These are phyloP conservation scores for Ophion slaviceki DNA, from an alignment of 2,888 invertebrate species.

Conservation along the genomic window DNA sequence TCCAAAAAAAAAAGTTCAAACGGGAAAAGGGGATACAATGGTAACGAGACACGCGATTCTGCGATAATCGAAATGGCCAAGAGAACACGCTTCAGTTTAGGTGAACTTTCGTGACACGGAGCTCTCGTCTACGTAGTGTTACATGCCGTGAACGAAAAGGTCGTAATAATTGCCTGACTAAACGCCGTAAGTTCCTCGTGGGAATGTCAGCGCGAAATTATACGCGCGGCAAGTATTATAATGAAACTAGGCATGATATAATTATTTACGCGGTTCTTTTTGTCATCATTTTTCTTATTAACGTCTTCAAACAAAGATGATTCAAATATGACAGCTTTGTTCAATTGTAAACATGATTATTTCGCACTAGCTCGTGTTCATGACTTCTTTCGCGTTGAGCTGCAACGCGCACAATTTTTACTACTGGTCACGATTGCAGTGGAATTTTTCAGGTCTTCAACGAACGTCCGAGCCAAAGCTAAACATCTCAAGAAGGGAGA, in stretches of 20 bases:
- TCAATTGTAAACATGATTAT: neutral
- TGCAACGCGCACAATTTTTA: neutral
- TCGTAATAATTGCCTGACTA: constrained; percentile 26
- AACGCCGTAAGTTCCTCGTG: constrained; percentile 4
- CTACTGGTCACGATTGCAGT: neutral
- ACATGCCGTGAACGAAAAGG: constrained; percentile 29
- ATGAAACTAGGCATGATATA: neutral
- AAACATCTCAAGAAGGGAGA: neutral
- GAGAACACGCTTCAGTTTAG: neutral
- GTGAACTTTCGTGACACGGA: constrained; percentile 30
- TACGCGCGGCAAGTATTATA: neutral
- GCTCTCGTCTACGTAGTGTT: constrained; percentile 10
- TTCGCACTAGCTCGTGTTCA: too few relatives aligned
- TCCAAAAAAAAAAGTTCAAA: neutral
- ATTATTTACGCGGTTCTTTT: neutral
- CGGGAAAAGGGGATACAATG: neutral
- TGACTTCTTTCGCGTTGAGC: too few relatives aligned
- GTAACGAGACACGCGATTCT: constrained; percentile 40
- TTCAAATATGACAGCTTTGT: neutral
- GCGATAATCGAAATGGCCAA: constrained; percentile 35
- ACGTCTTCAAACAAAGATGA: too few relatives aligned
- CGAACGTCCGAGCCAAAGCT: neutral
- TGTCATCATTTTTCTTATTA: neutral
- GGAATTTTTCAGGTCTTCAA: neutral
- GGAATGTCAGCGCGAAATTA: constrained; percentile 16